Evolutionary conservation across 2,113 vertebrate genomes (phyloP).

Genomic region (Perccottus glenii): DNA sequence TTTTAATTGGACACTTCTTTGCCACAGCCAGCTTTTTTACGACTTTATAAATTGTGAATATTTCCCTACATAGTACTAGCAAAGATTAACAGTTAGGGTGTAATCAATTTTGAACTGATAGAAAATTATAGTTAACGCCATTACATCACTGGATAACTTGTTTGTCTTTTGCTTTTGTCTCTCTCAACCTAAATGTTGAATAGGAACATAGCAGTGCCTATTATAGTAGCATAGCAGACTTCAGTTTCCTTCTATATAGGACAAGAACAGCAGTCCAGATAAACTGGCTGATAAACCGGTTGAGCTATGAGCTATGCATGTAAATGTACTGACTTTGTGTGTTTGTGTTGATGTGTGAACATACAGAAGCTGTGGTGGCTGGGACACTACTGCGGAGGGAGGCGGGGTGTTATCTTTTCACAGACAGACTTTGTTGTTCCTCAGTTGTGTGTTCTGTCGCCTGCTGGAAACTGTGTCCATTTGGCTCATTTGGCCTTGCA

Average conservation of each 20-base stretch:
- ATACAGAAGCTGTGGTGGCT: slow-evolving; percentile 42
- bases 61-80: no score
- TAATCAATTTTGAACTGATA: no score
- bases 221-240: no score
- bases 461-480: slow-evolving; percentile 55
- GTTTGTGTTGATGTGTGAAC: slow-evolving; percentile 39
- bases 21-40: no score
- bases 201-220: no score
- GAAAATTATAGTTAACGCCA: no score
- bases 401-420: slow-evolving; percentile 46
- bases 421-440: slow-evolving; percentile 63
- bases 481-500: slow-evolving; percentile 43
- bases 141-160: no score
- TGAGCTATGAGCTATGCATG: slow-evolving; percentile 24
- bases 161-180: no score
- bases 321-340: slow-evolving; percentile 24
- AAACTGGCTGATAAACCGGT: neutral
- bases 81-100: no score
- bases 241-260: neutral
- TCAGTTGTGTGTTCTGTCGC: slow-evolving; percentile 24
- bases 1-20: no score
- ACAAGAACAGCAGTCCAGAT: slow-evolving; percentile 5
- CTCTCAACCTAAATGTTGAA: no score
- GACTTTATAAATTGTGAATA: no score
- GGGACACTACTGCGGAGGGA: slow-evolving; percentile 10